phyloP scores from a whole-genome alignment of 2,888 invertebrate species.

The Rhodophaea formosa region DNA sequence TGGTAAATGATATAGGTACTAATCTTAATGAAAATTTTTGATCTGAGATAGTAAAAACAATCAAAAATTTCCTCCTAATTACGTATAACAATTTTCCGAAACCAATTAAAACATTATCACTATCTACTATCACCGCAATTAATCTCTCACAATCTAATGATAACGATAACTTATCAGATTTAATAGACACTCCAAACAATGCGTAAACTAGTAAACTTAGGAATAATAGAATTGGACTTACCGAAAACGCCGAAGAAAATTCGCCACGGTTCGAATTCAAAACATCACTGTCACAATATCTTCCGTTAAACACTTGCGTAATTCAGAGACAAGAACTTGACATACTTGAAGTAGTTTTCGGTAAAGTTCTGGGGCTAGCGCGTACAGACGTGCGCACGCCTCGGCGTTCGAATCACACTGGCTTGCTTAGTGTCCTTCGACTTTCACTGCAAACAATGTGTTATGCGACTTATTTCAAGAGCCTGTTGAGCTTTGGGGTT shows the following conservation, averaged over 20 bases:
- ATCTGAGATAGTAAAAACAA: no score
- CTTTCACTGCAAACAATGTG: conserved; percentile 27
- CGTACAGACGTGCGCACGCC: conserved; percentile 3
- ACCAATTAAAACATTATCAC: neutral
- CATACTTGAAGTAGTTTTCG: conserved; percentile 60
- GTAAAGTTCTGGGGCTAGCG: conserved; percentile 7
- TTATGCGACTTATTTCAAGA: conserved; percentile 24
- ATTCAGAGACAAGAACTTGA: conserved; percentile 50
- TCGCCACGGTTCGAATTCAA: conserved; percentile 48
- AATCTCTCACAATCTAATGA: neutral
- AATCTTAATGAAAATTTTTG: no score
- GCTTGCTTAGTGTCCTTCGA: conserved; percentile 22
- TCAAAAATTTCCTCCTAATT: neutral
- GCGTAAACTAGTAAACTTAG: conserved; percentile 1
- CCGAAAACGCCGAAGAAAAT: conserved; percentile 37
- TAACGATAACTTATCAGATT: neutral
- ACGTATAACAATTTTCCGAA: neutral
- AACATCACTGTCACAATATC: conserved; percentile 38
- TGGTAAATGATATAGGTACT: no score
- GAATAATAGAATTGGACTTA: conserved; percentile 31
- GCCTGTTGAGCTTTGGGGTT: conserved; percentile 11
- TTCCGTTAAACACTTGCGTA: conserved; percentile 43
- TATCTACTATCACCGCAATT: neutral
- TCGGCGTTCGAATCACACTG: conserved; percentile 18
- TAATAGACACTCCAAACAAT: neutral